A percentile compares a stretch with the other conserved stretches of the same genome.
These are phyloP conservation scores for Spermophilus dauricus DNA, from an alignment of 2,113 vertebrate species.

Conservation along the genomic window DNA sequence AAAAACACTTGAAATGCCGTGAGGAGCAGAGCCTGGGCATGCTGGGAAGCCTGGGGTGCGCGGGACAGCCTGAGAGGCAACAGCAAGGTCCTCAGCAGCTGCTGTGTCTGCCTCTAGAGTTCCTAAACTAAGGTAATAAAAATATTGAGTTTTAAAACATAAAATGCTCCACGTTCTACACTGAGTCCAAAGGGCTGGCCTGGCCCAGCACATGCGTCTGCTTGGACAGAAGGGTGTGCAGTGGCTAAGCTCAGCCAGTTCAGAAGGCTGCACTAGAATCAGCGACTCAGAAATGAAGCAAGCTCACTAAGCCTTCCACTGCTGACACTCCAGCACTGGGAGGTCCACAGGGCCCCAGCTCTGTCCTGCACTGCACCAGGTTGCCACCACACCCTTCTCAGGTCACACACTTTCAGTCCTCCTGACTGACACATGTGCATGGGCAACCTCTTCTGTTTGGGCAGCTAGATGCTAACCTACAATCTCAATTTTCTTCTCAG, in stretches of 20 bases:
- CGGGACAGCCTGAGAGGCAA: too few species aligned
- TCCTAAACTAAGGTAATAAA: background rate
- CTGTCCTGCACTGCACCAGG: background rate
- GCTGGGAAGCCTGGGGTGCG: too few species aligned
- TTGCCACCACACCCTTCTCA: background rate
- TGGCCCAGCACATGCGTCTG: too few species aligned
- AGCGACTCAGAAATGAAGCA: background rate
- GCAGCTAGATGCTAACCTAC: background rate
- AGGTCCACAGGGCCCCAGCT: background rate
- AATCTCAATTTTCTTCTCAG: background rate
- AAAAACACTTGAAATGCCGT: background rate
- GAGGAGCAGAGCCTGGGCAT: background rate
- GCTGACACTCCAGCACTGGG: too few species aligned
- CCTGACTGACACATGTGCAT: fast-evolving
- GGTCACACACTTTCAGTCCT: background rate
- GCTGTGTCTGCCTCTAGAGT: too few species aligned
- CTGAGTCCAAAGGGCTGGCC: background rate
- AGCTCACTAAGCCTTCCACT: too few species aligned
- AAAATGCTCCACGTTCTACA: background rate
- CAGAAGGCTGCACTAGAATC: background rate
- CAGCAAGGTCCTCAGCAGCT: background rate
- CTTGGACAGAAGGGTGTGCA: background rate
- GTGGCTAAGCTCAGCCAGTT: background rate
- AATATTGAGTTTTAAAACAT: background rate
- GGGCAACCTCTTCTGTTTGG: background rate